Percentiles rank a stretch among this genome's conserved stretches.
These are phyloP conservation scores for Falcaria lacertinaria DNA, from an alignment of 2,888 invertebrate genomes.

Conservation along the genomic window DNA sequence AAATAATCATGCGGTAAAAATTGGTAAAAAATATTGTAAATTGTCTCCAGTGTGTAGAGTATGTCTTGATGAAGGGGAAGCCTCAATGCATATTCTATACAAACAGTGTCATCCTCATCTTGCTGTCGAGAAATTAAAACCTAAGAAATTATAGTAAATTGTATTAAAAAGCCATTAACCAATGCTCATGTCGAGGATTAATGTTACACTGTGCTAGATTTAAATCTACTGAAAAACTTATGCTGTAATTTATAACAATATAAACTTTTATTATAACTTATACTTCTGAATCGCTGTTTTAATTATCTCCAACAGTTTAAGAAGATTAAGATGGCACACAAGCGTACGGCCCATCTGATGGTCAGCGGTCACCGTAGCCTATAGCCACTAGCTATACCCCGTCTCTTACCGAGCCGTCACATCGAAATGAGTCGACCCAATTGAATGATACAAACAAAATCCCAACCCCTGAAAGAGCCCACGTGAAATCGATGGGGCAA, in stretches of 20 bases:
- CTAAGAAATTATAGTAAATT: constrained; percentile 46
- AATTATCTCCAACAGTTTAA: constrained; percentile 27
- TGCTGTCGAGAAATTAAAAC: constrained; percentile 40
- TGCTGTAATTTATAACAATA: constrained; percentile 76
- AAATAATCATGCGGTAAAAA: constrained; percentile 32
- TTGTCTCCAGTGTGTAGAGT: constrained; percentile 44
- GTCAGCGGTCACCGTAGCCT: no score
- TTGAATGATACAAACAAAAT: no score
- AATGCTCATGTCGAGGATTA: constrained; percentile 69
- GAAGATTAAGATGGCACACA: no score
- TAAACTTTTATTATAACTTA: constrained; percentile 78
- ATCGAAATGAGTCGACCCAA: no score
- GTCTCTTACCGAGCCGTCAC: no score
- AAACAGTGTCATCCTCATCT: constrained; percentile 29
- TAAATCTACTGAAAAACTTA: constrained; percentile 66
- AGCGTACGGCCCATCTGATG: no score
- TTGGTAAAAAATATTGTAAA: constrained; percentile 25
- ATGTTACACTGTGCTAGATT: constrained; percentile 75
- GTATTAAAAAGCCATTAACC: constrained; percentile 28
- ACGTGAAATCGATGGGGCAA: no score
- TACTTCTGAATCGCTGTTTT: constrained; percentile 70
- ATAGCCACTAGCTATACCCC: no score
- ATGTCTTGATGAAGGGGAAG: constrained; percentile 75
- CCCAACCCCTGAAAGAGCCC: no score
- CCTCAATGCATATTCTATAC: constrained; percentile 62